Conservation (phyloP, 2,888 invertebrate genomes). For the Tanytarsus gracilentus region DNA sequence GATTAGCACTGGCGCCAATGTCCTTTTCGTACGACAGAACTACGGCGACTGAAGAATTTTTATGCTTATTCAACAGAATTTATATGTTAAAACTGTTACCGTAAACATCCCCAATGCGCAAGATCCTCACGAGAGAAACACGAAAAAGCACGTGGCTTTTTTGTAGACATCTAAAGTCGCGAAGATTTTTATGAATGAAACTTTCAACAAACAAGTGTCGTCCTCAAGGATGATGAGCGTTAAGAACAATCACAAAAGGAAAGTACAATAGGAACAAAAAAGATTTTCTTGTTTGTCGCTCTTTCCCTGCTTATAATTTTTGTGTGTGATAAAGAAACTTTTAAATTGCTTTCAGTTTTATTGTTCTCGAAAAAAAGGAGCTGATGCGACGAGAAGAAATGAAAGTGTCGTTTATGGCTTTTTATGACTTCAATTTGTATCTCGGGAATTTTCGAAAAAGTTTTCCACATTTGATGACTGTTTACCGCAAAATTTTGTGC, state of each 20-base stretch:
- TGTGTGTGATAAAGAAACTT: conserved; percentile 1
- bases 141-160: conserved; percentile 18
- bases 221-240: not conserved
- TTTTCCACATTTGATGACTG: not conserved
- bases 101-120: conserved; percentile 18
- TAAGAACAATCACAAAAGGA: not conserved
- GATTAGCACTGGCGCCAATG: not conserved
- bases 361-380: no score
- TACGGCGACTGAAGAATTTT: conserved; percentile 5
- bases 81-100: conserved; percentile 6
- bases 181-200: no score
- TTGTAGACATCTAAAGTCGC: no score
- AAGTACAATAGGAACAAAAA: not conserved
- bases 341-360: conserved; percentile 11
- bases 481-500: not conserved
- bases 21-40: not conserved
- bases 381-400: conserved; percentile 1
- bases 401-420: conserved; percentile 6
- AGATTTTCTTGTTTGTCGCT: not conserved
- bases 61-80: not conserved
- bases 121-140: not conserved
- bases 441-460: not conserved
- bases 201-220: no score
- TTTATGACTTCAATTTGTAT: not conserved
- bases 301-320: not conserved